phyloP scores from a whole-genome alignment of 2,113 vertebrate species.

The Dasyornis broadbenti region DNA sequence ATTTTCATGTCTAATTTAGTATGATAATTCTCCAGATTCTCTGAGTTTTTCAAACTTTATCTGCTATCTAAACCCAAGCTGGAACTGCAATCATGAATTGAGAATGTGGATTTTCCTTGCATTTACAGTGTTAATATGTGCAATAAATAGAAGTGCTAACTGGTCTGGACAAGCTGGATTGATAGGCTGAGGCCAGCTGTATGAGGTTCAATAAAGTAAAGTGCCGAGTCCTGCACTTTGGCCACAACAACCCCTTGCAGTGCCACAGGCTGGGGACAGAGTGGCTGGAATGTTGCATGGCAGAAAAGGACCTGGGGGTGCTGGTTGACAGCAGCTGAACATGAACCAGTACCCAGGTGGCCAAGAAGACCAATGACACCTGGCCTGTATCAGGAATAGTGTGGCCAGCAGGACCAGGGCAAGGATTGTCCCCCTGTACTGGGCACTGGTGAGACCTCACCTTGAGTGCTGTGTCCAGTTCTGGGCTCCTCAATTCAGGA shows the following conservation, averaged over 20 bases:
- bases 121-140: neutral
- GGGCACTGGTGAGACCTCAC: neutral
- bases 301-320: neutral
- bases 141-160: neutral
- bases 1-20: neutral
- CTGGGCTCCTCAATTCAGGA: neutral
- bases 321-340: neutral
- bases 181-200: accelerated
- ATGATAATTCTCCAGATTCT: neutral
- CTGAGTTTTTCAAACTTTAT: neutral
- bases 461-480: accelerated
- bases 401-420: neutral
- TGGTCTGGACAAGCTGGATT: neutral
- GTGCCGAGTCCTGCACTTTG: neutral
- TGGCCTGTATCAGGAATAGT: neutral
- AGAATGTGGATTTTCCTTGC: neutral
- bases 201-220: neutral
- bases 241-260: neutral
- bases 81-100: neutral
- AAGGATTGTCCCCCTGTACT: neutral
- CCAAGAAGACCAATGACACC: accelerated
- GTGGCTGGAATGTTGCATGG: neutral
- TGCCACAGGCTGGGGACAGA: neutral
- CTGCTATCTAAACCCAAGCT: neutral
- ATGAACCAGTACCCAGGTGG: accelerated